Base-by-base conservation (phyloP, 64 coral and sea anemone species). In the Trachythela sp. region DNA sequence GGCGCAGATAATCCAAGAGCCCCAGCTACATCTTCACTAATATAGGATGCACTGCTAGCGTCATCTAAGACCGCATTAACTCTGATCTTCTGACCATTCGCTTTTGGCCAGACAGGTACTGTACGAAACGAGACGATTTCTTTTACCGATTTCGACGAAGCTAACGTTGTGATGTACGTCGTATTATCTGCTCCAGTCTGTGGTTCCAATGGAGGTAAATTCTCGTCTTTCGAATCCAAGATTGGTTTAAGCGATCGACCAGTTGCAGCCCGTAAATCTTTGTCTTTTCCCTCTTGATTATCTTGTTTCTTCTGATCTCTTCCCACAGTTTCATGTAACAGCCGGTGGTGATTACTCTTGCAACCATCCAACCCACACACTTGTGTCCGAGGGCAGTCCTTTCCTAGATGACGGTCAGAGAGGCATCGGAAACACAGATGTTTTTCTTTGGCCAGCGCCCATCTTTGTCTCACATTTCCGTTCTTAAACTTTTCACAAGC, bases 51-150 rank as follows among this genome's bases (percentile, higher is more conserved):
- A 35, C 71, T 77, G 36, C 71, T 77, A 18, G 71, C 71, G 30
- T 77, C 71, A 77, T 77, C 71, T 1, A 77, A 17, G 8, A 77
- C 71, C 2, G 71, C 71, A 77, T 77, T 77, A 36, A 77, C 71
- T 77, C 36, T 13, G 6, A 77, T 77, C 26, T 77, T 77, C 32
- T 77, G 29, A 36, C 71, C 71, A 35, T 77, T 77, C 36, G 71
- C 71, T 35, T 77, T 77, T 18, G 30, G 17, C 71, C 71, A 77
- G 1, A 77, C 71, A 36, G 71, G 71, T 33, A 77, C 71, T 5
- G 32, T 77, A 27, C 71, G 32, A 77, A 35, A 77, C 17, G 71
- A 77, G 2, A 13, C 36, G 3, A 35, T 17, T 33, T 77, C 31
- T 2, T 77, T 39, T 34, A n/a, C 6, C 26, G 71, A 14, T 27